Evolutionary conservation across 2,113 vertebrate species (phyloP), one percentile per base, ranked within the genome.

Genomic region (Aegithalos caudatus): DNA sequence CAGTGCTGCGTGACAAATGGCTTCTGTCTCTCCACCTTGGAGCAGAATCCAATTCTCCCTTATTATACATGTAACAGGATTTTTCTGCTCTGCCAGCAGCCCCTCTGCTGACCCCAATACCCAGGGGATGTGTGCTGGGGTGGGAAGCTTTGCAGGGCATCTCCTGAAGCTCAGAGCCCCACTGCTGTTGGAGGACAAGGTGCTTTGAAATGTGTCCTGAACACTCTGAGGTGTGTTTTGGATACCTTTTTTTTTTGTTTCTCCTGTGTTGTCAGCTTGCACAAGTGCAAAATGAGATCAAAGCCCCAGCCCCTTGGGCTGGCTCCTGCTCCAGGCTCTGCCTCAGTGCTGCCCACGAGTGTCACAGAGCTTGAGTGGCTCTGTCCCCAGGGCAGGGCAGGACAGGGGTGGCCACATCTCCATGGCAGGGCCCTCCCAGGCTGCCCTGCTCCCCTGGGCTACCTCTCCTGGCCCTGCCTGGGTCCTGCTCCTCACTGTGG

Each of bases 41-140:
- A 94, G 70, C 38, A 86, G 87, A 84, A 95, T 95, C 86, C 69
- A 79, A 88, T 94, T 94, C 70, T 61, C 42, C 72, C 31, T 22
- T n/a, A 77, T 86, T 85, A 71, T 3, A 17, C 25, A 90, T 71
- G 62, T 81, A 22, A 77, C 79, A 84, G 45, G 67, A 44, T 57
- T 45, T 61, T 69, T 81, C 62, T 71, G 31, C 81, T 70, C 33
- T 19, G 7, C 19, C 77, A 91, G 69, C 72, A 42, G 79, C 65
- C 62, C 66, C 47, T 76, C 62, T 58, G 13, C 80, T 88, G 94
- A 72, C 79, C 85, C 38, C 72, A 64, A 70, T 69, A 5, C 88
- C 72, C 77, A 7, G 48, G 85, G 44, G 86, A 45, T 1, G 1
- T 2, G 45, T 20, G 2, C 38, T 1, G 0, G 74, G 66, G 54